Percentiles rank a stretch among this genome's conserved stretches.
phyloP scores from a whole-genome alignment of 2,113 vertebrate species.

The Phrynocephalus versicolor region DNA sequence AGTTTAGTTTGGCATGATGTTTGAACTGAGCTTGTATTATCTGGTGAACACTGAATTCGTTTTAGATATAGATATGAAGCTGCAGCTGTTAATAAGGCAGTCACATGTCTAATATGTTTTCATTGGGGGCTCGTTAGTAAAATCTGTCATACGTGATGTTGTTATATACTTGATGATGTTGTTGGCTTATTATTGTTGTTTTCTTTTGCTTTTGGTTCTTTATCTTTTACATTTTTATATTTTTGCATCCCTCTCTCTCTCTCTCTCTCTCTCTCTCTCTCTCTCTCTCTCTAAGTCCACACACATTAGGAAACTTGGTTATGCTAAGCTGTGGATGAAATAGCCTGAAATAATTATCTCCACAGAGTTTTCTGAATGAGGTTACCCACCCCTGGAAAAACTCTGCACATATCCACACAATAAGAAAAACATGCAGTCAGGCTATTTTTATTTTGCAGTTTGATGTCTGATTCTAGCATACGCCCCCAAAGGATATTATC shows the following conservation, averaged over 20 bases:
- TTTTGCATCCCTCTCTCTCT: no score
- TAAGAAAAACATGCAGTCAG: conserved; percentile 47
- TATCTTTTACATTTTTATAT: background rate
- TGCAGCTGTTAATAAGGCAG: background rate
- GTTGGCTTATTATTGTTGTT: background rate
- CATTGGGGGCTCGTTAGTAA: background rate
- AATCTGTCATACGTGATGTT: no score
- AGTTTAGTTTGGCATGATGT: background rate
- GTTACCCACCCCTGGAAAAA: conserved; percentile 47
- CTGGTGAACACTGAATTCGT: background rate
- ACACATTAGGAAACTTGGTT: background rate
- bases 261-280: no score
- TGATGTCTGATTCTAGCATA: conserved; percentile 45
- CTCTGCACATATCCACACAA: conserved; percentile 14
- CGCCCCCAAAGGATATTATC: conserved; percentile 63
- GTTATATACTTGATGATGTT: background rate
- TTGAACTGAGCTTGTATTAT: background rate
- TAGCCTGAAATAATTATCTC: background rate
- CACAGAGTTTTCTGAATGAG: background rate
- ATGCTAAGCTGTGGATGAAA: background rate
- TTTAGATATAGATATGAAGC: background rate
- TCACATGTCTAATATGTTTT: background rate
- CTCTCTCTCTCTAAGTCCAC: background rate
- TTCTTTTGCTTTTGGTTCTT: background rate
- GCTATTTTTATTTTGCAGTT: conserved; percentile 56